Percentiles rank a stretch among this genome's conserved stretches.
Conservation (phyloP, 2,888 invertebrate species). For the Tenthredo livida region DNA sequence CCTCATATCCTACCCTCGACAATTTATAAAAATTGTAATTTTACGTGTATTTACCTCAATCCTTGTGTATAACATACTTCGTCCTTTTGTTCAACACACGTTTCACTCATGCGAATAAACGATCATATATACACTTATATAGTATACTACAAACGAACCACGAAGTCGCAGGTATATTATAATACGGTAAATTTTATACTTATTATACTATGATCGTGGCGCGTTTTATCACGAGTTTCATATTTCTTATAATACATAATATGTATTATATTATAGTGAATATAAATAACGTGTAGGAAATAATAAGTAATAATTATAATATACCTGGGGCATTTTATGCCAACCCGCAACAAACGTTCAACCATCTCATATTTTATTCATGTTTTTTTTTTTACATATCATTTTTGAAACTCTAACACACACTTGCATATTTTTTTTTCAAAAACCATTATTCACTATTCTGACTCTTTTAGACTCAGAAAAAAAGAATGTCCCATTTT, state of each 20-base stretch:
- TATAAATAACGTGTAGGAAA: not conserved
- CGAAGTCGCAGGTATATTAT: not conserved
- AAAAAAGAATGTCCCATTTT: no score
- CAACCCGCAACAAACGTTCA: not conserved
- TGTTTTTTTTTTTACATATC: no score
- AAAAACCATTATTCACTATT: no score
- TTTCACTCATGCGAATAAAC: not conserved
- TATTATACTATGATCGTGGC: not conserved
- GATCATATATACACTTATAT: no score
- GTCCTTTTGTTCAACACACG: not conserved
- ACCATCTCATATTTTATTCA: no score
- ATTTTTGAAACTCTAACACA: no score
- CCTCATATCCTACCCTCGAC: not conserved
- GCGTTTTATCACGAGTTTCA: not conserved
- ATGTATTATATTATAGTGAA: no score
- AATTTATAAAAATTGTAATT: not conserved
- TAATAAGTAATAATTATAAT: constrained; percentile 4
- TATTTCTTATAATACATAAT: not conserved
- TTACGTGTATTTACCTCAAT: not conserved
- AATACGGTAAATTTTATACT: not conserved
- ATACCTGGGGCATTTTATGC: not conserved
- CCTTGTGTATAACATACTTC: not conserved
- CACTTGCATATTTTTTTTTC: no score
- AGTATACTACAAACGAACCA: not conserved
- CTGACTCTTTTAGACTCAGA: no score